phyloP scores from a whole-genome alignment of 2,888 invertebrate species.

The Morinoia aosen region DNA sequence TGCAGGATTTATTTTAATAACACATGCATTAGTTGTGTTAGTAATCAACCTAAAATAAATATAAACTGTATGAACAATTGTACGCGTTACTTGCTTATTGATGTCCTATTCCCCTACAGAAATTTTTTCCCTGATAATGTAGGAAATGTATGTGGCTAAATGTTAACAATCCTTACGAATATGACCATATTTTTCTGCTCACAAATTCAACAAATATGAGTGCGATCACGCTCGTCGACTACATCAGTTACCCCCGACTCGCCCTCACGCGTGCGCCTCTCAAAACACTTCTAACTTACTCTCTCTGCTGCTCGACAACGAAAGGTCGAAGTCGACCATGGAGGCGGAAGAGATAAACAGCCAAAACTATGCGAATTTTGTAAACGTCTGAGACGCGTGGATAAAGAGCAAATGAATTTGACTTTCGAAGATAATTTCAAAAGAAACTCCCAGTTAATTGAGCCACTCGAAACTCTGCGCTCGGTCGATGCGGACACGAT shows the following conservation, averaged over 20 bases:
- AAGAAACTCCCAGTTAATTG: not conserved
- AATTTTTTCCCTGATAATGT: not conserved
- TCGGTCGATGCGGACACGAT: not conserved
- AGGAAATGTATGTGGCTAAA: not conserved
- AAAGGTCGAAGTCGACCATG: slow-evolving; percentile 19
- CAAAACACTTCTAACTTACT: not conserved
- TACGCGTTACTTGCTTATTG: not conserved
- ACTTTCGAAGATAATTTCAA: slow-evolving; percentile 4
- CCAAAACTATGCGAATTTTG: slow-evolving; percentile 9
- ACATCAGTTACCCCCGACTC: not conserved
- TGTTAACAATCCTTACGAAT: not conserved
- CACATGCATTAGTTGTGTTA: not conserved
- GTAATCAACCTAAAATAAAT: not conserved
- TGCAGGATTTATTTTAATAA: not conserved
- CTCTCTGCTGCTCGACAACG: not conserved
- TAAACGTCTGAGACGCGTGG: not conserved
- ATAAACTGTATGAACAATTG: not conserved
- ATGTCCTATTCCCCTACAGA: not conserved
- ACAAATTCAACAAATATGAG: not conserved
- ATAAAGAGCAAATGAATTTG: not conserved
- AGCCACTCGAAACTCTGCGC: not conserved
- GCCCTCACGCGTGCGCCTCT: not conserved
- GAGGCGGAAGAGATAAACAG: slow-evolving; percentile 42
- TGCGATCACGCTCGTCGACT: not conserved
- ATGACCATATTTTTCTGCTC: not conserved